Evolutionary conservation across 2,113 vertebrate genomes (phyloP).

Genomic region (Athene noctua): DNA sequence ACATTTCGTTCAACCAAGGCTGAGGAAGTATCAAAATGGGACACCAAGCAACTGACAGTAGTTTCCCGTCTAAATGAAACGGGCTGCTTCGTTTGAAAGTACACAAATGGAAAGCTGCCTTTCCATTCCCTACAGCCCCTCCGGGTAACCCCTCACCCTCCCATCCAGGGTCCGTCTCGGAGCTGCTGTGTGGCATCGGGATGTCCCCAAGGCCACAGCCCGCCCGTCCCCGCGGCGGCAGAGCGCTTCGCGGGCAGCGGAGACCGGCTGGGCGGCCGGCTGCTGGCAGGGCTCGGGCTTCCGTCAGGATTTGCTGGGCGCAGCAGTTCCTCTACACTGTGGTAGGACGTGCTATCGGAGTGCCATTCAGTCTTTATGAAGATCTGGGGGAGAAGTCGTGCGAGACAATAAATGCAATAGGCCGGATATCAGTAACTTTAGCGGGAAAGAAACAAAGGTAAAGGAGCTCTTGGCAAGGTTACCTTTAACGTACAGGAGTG

Average conservation of each 20-base stretch:
- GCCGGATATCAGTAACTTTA: neutral
- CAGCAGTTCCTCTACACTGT: neutral
- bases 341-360: neutral
- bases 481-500: neutral
- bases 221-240: neutral
- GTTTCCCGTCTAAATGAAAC: neutral
- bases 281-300: neutral
- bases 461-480: neutral
- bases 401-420: neutral
- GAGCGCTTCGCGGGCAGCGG: neutral
- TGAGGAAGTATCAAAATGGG: neutral
- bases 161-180: neutral
- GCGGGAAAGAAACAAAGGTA: constrained; percentile 3
- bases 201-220: neutral
- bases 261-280: no score
- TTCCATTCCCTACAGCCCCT: neutral
- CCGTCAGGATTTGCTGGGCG: neutral
- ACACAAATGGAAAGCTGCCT: neutral
- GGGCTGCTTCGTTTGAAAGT: neutral
- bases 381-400: neutral
- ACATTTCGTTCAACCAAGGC: neutral
- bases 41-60: neutral
- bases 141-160: neutral
- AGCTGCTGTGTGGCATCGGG: neutral
- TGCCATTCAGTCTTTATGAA: neutral